phyloP scores from a whole-genome alignment of 2,888 invertebrate genomes.

The Hirtodrosophila histrioides region DNA sequence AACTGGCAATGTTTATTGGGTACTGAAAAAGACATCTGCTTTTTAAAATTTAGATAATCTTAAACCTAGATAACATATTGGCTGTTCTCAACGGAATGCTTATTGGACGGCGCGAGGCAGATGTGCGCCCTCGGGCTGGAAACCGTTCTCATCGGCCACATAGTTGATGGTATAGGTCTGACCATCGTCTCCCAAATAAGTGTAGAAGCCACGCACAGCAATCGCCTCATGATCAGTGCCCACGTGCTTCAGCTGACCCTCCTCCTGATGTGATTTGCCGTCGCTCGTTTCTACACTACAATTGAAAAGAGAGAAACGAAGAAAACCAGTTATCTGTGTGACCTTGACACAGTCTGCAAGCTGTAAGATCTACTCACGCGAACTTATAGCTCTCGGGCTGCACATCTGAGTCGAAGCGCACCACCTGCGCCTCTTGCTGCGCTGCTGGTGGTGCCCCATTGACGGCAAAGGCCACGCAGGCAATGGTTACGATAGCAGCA shows the following conservation, averaged over 20 bases:
- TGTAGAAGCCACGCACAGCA: constrained; percentile 86
- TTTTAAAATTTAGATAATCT: constrained; percentile 22
- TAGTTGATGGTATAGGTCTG: constrained; percentile 85
- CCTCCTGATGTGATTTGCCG: constrained; percentile 87
- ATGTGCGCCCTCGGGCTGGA: constrained; percentile 84
- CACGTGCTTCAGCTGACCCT: constrained; percentile 86
- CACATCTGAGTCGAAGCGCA: constrained; percentile 87
- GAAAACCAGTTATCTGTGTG: constrained; percentile 43
- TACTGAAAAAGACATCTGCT: constrained; percentile 11
- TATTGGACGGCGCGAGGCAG: constrained; percentile 78
- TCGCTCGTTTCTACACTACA: constrained; percentile 88
- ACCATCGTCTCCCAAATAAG: constrained; percentile 87
- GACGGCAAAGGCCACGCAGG: constrained; percentile 72
- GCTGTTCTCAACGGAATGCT: not conserved
- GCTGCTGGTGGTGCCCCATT: constrained; percentile 78
- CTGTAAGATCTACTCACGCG: constrained; percentile 69
- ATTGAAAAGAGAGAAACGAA: constrained; percentile 9
- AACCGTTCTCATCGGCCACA: constrained; percentile 83
- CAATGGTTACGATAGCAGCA: constrained; percentile 62
- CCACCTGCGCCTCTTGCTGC: constrained; percentile 86
- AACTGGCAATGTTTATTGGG: constrained; percentile 1
- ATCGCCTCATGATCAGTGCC: constrained; percentile 88
- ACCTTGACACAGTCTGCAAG: constrained; percentile 50
- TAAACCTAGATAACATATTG: constrained; percentile 74
- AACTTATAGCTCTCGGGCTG: constrained; percentile 83